Evolutionary conservation across 2,113 vertebrate genomes (phyloP).

Genomic region (Oophaga pumilio): DNA sequence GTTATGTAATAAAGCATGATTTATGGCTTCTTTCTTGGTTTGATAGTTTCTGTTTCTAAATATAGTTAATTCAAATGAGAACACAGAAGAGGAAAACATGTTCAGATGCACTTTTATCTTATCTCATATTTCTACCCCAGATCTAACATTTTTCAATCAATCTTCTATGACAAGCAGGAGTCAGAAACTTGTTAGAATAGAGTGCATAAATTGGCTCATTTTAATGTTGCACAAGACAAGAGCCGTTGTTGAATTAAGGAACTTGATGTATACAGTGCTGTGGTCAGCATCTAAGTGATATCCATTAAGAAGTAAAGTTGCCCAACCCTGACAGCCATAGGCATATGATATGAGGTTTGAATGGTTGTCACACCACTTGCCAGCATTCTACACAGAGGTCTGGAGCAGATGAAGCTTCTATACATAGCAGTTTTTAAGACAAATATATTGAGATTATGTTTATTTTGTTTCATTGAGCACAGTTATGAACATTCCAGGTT

Average conservation of each 20-base stretch:
- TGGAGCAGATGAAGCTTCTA: too few relatives aligned
- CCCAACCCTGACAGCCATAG: too few relatives aligned
- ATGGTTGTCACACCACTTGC: too few relatives aligned
- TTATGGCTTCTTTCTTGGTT: slow-evolving; percentile 30
- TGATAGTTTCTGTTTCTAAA: slow-evolving; percentile 40
- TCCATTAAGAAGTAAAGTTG: too few relatives aligned
- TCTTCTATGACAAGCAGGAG: slow-evolving; percentile 42
- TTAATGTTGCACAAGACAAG: slow-evolving; percentile 34
- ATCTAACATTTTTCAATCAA: slow-evolving; percentile 45
- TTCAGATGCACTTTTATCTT: slow-evolving; percentile 29
- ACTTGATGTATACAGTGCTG: too few relatives aligned
- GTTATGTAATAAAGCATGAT: slow-evolving; percentile 40
- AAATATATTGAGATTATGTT: too few relatives aligned
- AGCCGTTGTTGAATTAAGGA: slow-evolving; percentile 4
- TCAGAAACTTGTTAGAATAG: slow-evolving; percentile 6
- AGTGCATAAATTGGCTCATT: slow-evolving; percentile 14
- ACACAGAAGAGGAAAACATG: slow-evolving; percentile 32
- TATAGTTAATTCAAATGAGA: slow-evolving; percentile 26
- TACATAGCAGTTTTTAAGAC: too few relatives aligned
- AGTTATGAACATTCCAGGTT: too few relatives aligned
- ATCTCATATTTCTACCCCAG: slow-evolving; percentile 47
- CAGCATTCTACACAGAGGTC: too few relatives aligned
- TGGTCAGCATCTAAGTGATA: too few relatives aligned
- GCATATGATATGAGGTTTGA: too few relatives aligned
- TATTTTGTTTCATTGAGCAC: too few relatives aligned